Conservation (phyloP, 2,888 invertebrate genomes). For the Nemotelus nigrinus region DNA sequence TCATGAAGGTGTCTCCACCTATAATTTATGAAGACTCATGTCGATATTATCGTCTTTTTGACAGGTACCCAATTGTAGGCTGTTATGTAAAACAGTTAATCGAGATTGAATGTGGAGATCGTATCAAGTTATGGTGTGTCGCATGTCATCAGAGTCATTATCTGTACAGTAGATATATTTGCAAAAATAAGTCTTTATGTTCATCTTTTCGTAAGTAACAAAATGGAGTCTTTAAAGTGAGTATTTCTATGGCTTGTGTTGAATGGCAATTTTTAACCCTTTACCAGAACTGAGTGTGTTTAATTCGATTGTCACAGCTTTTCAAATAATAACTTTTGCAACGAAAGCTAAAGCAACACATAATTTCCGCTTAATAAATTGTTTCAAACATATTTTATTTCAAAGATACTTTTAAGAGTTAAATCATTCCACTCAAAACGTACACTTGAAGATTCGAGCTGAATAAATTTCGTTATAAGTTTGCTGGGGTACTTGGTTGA, state of each 20-base stretch:
- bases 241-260: too few relatives aligned
- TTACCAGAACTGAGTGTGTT: too few relatives aligned
- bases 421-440: not conserved
- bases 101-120: not conserved
- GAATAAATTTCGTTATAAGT: not conserved
- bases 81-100: not conserved
- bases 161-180: not conserved
- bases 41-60: conserved; percentile 44
- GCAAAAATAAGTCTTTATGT: not conserved
- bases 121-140: not conserved
- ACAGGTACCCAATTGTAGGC: conserved; percentile 7
- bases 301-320: not conserved
- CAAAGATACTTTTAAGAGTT: not conserved
- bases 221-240: too few relatives aligned
- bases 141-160: not conserved
- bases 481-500: not conserved
- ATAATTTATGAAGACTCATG: conserved; percentile 47
- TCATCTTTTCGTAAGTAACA: too few relatives aligned
- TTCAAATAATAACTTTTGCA: not conserved
- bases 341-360: not conserved
- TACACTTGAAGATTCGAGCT: not conserved
- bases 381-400: not conserved
- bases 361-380: not conserved
- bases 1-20: conserved; percentile 49
- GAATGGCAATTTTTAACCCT: too few relatives aligned